Percentiles rank a stretch among this genome's conserved stretches.
Conservation (phyloP, 2,888 invertebrate species). For the Seladonia tumulorum region DNA sequence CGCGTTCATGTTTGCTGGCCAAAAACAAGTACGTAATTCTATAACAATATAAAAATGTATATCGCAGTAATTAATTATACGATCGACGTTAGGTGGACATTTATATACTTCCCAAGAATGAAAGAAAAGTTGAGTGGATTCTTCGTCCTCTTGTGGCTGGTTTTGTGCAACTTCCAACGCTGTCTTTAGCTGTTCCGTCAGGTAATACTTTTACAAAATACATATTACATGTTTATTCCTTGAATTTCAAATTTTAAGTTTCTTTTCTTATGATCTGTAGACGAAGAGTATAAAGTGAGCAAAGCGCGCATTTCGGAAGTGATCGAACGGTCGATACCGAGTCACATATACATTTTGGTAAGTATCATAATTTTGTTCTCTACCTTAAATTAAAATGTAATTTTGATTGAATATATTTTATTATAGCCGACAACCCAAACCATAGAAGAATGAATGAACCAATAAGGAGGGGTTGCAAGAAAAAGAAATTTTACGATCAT, state of each 20-base stretch:
- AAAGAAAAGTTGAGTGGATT: slow-evolving; percentile 89
- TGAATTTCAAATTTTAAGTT: slow-evolving; percentile 44
- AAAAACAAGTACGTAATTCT: slow-evolving; percentile 90
- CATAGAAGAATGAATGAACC: slow-evolving; percentile 72
- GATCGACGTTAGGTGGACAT: slow-evolving; percentile 80
- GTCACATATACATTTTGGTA: slow-evolving; percentile 89
- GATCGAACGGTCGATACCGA: slow-evolving; percentile 87
- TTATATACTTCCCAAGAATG: slow-evolving; percentile 86
- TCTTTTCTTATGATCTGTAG: slow-evolving; percentile 74
- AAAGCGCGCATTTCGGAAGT: slow-evolving; percentile 86
- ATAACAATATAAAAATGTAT: neutral
- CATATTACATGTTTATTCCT: neutral
- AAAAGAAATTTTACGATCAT: slow-evolving; percentile 28
- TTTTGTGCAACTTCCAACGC: slow-evolving; percentile 86
- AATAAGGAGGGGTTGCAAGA: neutral
- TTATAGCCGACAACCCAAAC: slow-evolving; percentile 80
- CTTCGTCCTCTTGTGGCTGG: slow-evolving; percentile 90
- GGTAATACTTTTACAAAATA: slow-evolving; percentile 71
- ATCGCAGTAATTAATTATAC: neutral
- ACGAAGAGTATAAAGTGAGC: slow-evolving; percentile 82
- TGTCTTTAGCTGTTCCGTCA: slow-evolving; percentile 84
- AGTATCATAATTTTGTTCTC: slow-evolving; percentile 63
- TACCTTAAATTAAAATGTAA: neutral
- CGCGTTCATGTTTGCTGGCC: slow-evolving; percentile 97
- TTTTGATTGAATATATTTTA: slow-evolving; percentile 32